A percentile compares a stretch with the other conserved stretches of the same genome.
Conservation (phyloP, 2,797 vertebrate species). For the Coregonus sp. region DNA sequence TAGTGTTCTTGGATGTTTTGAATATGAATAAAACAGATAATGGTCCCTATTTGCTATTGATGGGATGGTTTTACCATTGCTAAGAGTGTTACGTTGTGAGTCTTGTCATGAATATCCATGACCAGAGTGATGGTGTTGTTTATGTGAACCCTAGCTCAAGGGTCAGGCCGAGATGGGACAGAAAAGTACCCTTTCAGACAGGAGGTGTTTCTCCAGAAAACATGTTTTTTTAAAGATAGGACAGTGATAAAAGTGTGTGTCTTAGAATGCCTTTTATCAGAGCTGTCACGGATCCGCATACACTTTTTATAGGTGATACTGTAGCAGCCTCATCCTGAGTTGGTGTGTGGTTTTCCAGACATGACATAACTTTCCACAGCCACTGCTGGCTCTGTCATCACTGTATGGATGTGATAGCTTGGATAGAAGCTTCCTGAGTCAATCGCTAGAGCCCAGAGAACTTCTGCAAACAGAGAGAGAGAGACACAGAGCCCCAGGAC, state of each 20-base stretch:
- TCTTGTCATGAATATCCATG: conserved; percentile 61
- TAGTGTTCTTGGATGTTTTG: conserved; percentile 30
- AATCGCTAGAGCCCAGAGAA: background rate
- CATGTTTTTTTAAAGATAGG: conserved; percentile 42
- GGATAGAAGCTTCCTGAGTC: conserved; percentile 33
- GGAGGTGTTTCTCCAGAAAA: conserved; percentile 32
- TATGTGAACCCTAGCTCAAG: conserved; percentile 12
- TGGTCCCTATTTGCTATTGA: conserved; percentile 23
- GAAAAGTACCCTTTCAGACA: conserved; percentile 38
- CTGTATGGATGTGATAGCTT: conserved; percentile 1
- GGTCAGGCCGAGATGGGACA: conserved; percentile 24
- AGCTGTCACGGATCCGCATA: conserved; percentile 49
- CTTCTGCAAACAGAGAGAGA: background rate
- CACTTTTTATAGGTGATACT: conserved; percentile 19
- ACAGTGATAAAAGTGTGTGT: conserved; percentile 68
- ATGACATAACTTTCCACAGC: conserved; percentile 26
- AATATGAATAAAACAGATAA: conserved; percentile 18
- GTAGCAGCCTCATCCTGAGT: conserved; percentile 9
- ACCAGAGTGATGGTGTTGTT: conserved; percentile 23
- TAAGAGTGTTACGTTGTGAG: conserved; percentile 29
- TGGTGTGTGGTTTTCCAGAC: conserved; percentile 18
- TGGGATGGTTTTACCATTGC: conserved; percentile 29
- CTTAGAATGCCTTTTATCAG: conserved; percentile 60
- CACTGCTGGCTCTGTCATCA: conserved; percentile 2
- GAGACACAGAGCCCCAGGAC: too few relatives aligned